phyloP scores from a whole-genome alignment of 2,797 vertebrate genomes.

The Betta splendens region DNA sequence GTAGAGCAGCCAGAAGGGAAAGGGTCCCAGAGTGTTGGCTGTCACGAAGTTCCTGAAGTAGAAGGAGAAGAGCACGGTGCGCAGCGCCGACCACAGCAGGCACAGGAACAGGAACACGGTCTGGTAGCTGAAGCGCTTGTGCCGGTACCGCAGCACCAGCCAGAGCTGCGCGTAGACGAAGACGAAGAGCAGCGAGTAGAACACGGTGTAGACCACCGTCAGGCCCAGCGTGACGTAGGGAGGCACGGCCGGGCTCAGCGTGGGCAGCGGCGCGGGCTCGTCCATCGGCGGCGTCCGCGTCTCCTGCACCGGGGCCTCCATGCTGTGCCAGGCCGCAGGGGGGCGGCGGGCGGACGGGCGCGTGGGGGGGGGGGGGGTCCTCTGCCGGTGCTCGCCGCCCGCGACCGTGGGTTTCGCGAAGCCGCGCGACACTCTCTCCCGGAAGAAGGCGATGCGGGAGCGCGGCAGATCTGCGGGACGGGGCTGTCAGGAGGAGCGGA shows the following conservation, averaged over 20 bases:
- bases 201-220: conserved; percentile 90
- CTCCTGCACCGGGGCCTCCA: conserved; percentile 64
- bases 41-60: conserved; percentile 93
- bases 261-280: conserved; percentile 76
- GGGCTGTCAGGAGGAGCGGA: conserved; percentile 70
- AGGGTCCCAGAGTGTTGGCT: conserved; percentile 89
- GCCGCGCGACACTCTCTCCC: conserved; percentile 5
- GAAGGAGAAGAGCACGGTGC: conserved; percentile 96
- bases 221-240: conserved; percentile 92
- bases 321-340: conserved; percentile 35
- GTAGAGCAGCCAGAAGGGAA: conserved; percentile 97
- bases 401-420: conserved; percentile 19
- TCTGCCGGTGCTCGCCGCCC: conserved; percentile 22
- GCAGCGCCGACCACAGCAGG: conserved; percentile 94
- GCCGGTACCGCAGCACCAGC: conserved; percentile 93
- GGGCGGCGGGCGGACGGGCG: background rate
- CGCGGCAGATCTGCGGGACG: background rate
- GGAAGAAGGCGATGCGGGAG: conserved; percentile 13
- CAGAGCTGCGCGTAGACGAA: conserved; percentile 95
- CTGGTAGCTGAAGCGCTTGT: conserved; percentile 96
- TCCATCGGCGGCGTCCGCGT: conserved; percentile 45
- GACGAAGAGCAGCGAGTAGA: conserved; percentile 93
- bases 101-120: conserved; percentile 96
- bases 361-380: background rate
- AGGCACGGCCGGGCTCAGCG: conserved; percentile 90